Base-by-base conservation (phyloP, 92 coral and sea anemone genomes). In the Paramuricea clavata region DNA sequence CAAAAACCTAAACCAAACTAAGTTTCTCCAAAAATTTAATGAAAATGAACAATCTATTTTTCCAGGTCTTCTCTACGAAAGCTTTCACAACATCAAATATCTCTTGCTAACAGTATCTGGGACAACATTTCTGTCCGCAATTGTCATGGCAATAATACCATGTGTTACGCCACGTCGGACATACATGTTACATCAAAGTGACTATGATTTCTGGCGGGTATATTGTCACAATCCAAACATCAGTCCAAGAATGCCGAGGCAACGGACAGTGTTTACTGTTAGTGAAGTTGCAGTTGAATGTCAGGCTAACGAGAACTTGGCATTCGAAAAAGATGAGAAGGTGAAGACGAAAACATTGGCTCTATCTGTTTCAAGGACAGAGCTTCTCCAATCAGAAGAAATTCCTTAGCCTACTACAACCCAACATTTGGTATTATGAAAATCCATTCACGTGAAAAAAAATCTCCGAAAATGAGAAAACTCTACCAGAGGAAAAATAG, bases 161-260 rank as follows among this genome's bases (percentile, higher is more conserved):
- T 79, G 84, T 33, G 71, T 61, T 1, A 79, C 84, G 10, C 73
- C 84, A 36, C 71, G 84, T 19, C 64, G 73, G 21, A 59, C 21
- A 59, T 79, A 79, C 73, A 23, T 25, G 30, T 32, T 79, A 32
- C 84, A 79, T 26, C 72, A 79, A n/a, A 15, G 35, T 7, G 34
- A 47, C 73, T 79, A 79, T 26, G 84, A 79, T 49, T 79, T 52
- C 59, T 79, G 84, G 84, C 33, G 84, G 15, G 84, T 60, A 17
- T 79, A 26, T 49, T 79, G 84, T 39, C 50, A 60, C 19, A 59
- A 79, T 47, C 84, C 56, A 0, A 26, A 79, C 30, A 25, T 79
- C 2, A 25, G 56, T 52, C 73, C 72, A 1, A 59, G 54, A 41
- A 6, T 42, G 0, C 34, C 31, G 21, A 35, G 84, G 17, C 72